Percentiles rank a stretch among this genome's conserved stretches.
Conservation (phyloP, 2,113 vertebrate genomes). For the Leucopternis melanops region DNA sequence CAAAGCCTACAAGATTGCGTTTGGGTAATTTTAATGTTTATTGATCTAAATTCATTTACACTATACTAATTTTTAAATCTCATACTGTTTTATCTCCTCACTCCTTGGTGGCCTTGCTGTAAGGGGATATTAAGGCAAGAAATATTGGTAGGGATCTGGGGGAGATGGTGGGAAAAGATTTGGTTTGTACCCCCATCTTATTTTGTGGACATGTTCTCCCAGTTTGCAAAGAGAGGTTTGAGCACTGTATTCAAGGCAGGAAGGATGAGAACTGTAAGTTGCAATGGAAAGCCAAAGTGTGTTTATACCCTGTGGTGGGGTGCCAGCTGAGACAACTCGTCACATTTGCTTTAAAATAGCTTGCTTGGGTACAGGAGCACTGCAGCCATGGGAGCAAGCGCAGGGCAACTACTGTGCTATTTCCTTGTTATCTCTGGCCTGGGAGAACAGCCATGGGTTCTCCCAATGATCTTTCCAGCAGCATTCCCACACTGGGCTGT, state of each 20-base stretch:
- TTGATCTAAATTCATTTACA: background rate
- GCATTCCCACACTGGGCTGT: accelerated
- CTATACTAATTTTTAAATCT: background rate
- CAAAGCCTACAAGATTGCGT: background rate
- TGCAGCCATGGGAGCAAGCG: background rate
- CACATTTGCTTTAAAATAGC: background rate
- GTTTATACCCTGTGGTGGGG: background rate
- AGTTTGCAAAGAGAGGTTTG: background rate
- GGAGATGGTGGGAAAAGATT: background rate
- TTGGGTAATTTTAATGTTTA: background rate
- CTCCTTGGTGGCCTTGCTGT: background rate
- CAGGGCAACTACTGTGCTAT: background rate
- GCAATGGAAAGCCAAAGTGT: background rate
- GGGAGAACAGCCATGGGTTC: background rate
- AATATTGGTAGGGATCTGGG: background rate
- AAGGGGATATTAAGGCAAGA: background rate
- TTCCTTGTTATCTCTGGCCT: background rate
- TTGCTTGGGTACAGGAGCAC: background rate
- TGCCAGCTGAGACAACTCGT: background rate
- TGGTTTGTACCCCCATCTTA: background rate
- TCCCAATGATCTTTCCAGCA: background rate
- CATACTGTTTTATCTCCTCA: background rate
- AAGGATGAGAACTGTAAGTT: background rate
- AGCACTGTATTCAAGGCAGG: background rate
- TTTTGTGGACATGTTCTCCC: background rate